Conservation (phyloP, 2,888 invertebrate species). For the Drosophila koepferae region DNA sequence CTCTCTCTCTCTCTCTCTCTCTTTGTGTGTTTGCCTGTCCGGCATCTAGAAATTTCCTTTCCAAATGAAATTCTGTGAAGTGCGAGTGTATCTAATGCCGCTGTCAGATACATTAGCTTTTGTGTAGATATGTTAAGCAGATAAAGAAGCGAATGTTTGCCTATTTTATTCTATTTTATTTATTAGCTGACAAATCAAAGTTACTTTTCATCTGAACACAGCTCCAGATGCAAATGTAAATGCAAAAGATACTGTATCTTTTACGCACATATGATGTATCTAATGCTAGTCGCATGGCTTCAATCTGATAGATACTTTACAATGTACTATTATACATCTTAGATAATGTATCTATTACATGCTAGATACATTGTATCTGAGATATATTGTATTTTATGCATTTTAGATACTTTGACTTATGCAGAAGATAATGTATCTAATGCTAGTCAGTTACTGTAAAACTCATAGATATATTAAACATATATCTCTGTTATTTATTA, state of each 20-base stretch:
- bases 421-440: neutral
- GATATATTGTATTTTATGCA: neutral
- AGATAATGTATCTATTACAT: neutral
- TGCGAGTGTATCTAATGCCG: conserved; percentile 22
- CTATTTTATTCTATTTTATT: neutral
- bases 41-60: conserved; percentile 53
- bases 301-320: too few relatives aligned
- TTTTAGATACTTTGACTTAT: neutral
- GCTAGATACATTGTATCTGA: neutral
- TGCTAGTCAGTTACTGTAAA: neutral
- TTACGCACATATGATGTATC: neutral
- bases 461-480: neutral
- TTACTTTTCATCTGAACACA: neutral
- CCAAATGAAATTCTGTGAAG: conserved; percentile 60
- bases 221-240: neutral
- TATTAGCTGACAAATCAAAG: neutral
- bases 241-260: conserved; percentile 2
- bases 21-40: conserved; percentile 13
- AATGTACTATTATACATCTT: too few relatives aligned
- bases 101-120: conserved; percentile 63
- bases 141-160: conserved; percentile 38
- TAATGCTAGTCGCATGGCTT: neutral
- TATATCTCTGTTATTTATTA: too few relatives aligned
- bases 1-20: neutral
- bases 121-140: conserved; percentile 52